Percentiles rank a stretch among this genome's conserved stretches.
Conservation (phyloP, 2,797 vertebrate species). For the Sebastes glaucus region DNA sequence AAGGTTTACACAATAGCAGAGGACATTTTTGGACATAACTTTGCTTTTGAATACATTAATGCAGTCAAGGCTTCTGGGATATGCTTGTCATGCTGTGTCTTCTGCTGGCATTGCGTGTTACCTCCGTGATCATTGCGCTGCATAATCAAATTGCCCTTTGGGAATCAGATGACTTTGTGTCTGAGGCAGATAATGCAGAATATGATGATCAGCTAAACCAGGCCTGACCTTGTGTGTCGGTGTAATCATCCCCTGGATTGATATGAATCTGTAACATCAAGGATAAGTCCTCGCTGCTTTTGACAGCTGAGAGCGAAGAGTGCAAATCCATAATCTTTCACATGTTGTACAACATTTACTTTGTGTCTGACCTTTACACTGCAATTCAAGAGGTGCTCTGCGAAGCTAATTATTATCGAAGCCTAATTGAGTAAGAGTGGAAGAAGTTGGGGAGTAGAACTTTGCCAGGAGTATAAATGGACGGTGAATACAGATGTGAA, state of each 20-base stretch:
- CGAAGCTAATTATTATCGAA: slow-evolving; percentile 62
- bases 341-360: slow-evolving; percentile 61
- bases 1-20: slow-evolving; percentile 4
- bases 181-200: slow-evolving; percentile 62
- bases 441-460: slow-evolving; percentile 48
- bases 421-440: slow-evolving; percentile 57
- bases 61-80: neutral
- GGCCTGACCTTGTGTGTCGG: slow-evolving; percentile 61
- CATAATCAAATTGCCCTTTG: slow-evolving; percentile 68
- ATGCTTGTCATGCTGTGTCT: slow-evolving; percentile 26
- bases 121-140: slow-evolving; percentile 29
- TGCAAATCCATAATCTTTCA: slow-evolving; percentile 46
- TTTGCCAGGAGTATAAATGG: slow-evolving; percentile 39
- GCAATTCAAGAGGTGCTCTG: slow-evolving; percentile 40
- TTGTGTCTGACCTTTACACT: slow-evolving; percentile 62
- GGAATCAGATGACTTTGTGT: slow-evolving; percentile 71
- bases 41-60: slow-evolving; percentile 15
- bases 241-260: slow-evolving; percentile 55
- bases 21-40: neutral
- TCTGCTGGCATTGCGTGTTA: slow-evolving; percentile 20
- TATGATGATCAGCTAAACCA: slow-evolving; percentile 66
- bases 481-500: slow-evolving; percentile 39
- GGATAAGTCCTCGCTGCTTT: slow-evolving; percentile 29
- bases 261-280: slow-evolving; percentile 66
- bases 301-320: slow-evolving; percentile 44